Conservation (phyloP, 2,797 vertebrate genomes). For the Tokudaia tokunoshimensis region DNA sequence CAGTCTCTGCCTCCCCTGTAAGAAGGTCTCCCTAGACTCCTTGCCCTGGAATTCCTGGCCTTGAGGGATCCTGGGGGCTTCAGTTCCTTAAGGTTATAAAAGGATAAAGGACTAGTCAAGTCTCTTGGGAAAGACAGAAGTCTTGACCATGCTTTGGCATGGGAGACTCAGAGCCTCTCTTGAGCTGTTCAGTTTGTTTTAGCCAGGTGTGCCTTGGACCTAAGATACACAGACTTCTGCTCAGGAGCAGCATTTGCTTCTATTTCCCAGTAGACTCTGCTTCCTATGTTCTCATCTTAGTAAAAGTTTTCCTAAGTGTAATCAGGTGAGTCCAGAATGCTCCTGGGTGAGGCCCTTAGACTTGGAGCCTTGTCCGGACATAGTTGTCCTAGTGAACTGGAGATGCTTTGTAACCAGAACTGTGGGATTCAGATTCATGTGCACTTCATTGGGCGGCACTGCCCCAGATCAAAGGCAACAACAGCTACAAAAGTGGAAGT, state of each 20-base stretch:
- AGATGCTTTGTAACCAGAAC: neutral
- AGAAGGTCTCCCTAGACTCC: neutral
- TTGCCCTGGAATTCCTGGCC: neutral
- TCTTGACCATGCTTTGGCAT: neutral
- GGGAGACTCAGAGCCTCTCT: neutral
- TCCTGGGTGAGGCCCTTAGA: neutral
- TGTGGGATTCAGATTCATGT: neutral
- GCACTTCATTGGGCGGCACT: neutral
- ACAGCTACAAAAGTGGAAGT: neutral
- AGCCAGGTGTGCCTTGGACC: neutral
- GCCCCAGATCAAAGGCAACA: neutral
- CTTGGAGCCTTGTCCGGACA: rapidly evolving
- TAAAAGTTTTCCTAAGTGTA: neutral
- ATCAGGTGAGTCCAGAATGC: neutral
- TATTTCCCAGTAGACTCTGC: neutral
- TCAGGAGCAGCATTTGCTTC: neutral
- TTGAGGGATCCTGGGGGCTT: neutral
- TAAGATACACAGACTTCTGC: neutral
- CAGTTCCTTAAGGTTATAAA: neutral
- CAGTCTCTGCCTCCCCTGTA: neutral
- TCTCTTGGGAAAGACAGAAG: slow-evolving; percentile 29
- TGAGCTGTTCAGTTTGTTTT: neutral
- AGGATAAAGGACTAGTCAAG: neutral
- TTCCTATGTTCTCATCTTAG: neutral
- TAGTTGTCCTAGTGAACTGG: neutral